These are phyloP conservation scores for Drosophila mercatorum DNA, from an alignment of 2,888 invertebrate species.

Conservation along the genomic window DNA sequence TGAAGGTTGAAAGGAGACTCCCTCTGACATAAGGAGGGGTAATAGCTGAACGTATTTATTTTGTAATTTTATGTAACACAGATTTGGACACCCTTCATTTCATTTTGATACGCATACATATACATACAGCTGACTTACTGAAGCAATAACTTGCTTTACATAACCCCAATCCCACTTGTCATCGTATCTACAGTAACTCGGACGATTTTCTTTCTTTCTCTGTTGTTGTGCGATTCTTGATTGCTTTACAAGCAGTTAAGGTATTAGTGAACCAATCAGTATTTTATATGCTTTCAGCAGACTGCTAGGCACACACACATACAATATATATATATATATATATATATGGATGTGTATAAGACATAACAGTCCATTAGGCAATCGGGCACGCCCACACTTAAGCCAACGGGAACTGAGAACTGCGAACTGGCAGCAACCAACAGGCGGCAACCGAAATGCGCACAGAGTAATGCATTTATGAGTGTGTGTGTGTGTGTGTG, in stretches of 20 bases:
- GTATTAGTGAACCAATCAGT: slow-evolving; percentile 15
- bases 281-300: slow-evolving; percentile 11
- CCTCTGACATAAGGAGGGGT: no score
- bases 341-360: slow-evolving; percentile 8
- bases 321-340: no score
- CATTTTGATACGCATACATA: background rate
- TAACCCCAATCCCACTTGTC: background rate
- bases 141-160: background rate
- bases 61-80: background rate
- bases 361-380: slow-evolving; percentile 61
- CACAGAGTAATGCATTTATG: slow-evolving; percentile 57
- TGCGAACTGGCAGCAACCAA: slow-evolving; percentile 14
- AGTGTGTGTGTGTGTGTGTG: slow-evolving; percentile 14
- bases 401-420: background rate
- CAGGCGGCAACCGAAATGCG: slow-evolving; percentile 31
- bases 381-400: slow-evolving; percentile 42
- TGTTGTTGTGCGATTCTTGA: slow-evolving; percentile 1
- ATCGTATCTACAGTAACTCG: background rate
- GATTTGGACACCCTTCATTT: background rate
- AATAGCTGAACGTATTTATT: no score
- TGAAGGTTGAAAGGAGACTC: no score
- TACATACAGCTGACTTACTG: background rate
- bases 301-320: background rate
- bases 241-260: slow-evolving; percentile 2
- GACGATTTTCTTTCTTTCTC: background rate